Conservation (phyloP, 1,140 invertebrate genomes). For the Polypedilum vanderplanki region DNA sequence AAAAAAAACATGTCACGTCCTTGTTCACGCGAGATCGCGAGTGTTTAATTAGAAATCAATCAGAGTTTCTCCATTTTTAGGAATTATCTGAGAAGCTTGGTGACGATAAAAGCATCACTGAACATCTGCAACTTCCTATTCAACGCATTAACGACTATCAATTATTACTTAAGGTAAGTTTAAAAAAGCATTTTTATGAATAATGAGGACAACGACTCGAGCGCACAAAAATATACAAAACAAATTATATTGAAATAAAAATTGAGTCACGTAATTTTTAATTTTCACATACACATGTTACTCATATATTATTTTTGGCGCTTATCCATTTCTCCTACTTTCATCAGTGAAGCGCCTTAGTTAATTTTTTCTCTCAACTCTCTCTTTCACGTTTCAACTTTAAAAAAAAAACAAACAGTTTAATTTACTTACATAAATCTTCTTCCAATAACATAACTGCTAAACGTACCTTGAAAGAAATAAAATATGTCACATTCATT, state of each 20-base stretch:
- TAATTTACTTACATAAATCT: neutral
- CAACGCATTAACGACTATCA: constrained; percentile 96
- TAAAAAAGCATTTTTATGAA: neutral
- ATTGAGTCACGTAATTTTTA: too few relatives aligned
- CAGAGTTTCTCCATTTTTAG: constrained; percentile 46
- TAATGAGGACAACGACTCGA: constrained; percentile 21
- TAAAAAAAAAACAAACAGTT: neutral
- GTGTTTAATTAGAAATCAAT: too few relatives aligned
- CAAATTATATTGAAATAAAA: too few relatives aligned
- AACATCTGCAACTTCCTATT: constrained; percentile 88
- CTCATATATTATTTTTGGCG: neutral
- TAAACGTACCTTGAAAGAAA: neutral
- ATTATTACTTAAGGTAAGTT: constrained; percentile 80
- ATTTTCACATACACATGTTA: neutral
- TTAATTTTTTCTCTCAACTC: neutral
- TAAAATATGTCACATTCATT: neutral
- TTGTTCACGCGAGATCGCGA: too few relatives aligned
- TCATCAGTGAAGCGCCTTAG: neutral
- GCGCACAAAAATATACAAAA: neutral
- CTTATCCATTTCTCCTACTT: neutral
- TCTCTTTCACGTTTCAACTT: neutral
- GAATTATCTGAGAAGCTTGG: constrained; percentile 73
- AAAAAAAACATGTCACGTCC: too few relatives aligned
- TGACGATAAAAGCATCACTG: constrained; percentile 81
- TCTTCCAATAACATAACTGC: neutral